These are phyloP conservation scores for Notolepis coatsorum DNA, from an alignment of 2,797 vertebrate species.

Conservation along the genomic window DNA sequence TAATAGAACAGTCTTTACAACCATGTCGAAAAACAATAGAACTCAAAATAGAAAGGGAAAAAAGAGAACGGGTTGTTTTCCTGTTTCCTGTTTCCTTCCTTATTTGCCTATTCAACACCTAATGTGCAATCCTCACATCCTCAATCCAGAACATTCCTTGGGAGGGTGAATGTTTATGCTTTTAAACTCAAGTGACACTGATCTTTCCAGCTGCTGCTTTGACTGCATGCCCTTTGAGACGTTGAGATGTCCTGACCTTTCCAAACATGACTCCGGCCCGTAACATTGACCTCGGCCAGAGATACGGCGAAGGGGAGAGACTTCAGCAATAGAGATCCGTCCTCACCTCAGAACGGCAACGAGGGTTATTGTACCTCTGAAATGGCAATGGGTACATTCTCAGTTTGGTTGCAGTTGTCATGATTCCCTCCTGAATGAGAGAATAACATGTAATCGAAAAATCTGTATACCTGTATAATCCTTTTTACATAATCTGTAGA, in stretches of 20 bases:
- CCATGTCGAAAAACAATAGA: not conserved
- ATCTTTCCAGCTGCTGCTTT: slow-evolving; percentile 1
- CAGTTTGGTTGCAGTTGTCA: slow-evolving; percentile 15
- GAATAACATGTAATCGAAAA: too few relatives aligned
- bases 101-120: not conserved
- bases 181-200: slow-evolving; percentile 11
- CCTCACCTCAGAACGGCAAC: slow-evolving; percentile 5
- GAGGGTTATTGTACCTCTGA: slow-evolving; percentile 2
- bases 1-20: not conserved
- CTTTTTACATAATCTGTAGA: too few relatives aligned
- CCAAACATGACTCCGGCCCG: slow-evolving; percentile 21
- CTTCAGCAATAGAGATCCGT: not conserved
- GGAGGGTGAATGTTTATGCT: slow-evolving; percentile 46
- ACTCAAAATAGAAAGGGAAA: not conserved
- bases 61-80: not conserved
- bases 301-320: not conserved
- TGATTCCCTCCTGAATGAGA: slow-evolving; percentile 11
- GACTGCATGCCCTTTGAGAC: slow-evolving; percentile 17
- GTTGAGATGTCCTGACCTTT: slow-evolving; percentile 29
- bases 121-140: not conserved
- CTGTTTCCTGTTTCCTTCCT: slow-evolving; percentile 3
- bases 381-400: slow-evolving; percentile 7
- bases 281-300: slow-evolving; percentile 9
- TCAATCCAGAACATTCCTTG: slow-evolving; percentile 14
- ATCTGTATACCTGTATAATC: too few relatives aligned